phyloP scores from a whole-genome alignment of 2,888 invertebrate genomes.

The Sphaerophoria rueppellii region DNA sequence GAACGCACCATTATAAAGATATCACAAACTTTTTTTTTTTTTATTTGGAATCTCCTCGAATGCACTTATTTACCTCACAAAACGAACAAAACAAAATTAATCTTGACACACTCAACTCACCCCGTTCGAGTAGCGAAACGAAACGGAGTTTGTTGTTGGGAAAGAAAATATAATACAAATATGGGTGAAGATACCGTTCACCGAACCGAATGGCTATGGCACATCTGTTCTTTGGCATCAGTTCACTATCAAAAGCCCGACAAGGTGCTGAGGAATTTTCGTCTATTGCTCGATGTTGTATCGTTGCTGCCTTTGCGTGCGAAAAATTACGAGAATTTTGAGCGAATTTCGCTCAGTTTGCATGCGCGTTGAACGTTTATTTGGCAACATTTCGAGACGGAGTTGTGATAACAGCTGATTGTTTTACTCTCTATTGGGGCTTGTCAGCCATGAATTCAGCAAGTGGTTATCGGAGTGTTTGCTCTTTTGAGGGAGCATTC shows the following conservation, averaged over 20 bases:
- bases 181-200: conserved; percentile 68
- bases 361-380: conserved; percentile 58
- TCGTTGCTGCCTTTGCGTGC: conserved; percentile 50
- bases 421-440: conserved; percentile 32
- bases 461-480: not conserved
- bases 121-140: conserved; percentile 32
- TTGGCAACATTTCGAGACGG: not conserved
- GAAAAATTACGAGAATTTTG: conserved; percentile 51
- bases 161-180: conserved; percentile 57
- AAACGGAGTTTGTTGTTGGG: conserved; percentile 59
- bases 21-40: not conserved
- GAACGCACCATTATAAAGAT: not conserved
- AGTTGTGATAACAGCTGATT: conserved; percentile 60
- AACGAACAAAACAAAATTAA: not conserved
- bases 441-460: conserved; percentile 63
- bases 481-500: conserved; percentile 42
- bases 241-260: conserved; percentile 72
- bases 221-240: conserved; percentile 72
- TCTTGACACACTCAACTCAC: conserved; percentile 54
- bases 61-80: conserved; percentile 21
- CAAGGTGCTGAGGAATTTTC: conserved; percentile 66
- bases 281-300: conserved; percentile 11
- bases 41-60: not conserved
- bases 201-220: conserved; percentile 70
- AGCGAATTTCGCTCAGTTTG: conserved; percentile 28